Evolutionary conservation across 2,888 invertebrate species (phyloP).

Genomic region (Andrena camellia): DNA sequence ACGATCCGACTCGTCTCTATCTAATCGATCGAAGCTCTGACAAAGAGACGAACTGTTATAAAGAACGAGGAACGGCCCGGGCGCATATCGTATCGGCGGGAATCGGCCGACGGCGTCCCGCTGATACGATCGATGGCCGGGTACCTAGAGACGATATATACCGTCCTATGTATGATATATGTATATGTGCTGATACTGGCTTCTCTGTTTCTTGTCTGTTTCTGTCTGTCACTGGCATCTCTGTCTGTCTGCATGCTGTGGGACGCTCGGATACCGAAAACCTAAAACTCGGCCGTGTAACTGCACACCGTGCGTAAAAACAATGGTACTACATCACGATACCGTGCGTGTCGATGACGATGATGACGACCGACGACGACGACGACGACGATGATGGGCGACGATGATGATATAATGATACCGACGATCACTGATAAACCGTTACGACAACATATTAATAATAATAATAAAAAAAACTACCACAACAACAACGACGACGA

Average conservation of each 20-base stretch:
- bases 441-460: slow-evolving; percentile 5
- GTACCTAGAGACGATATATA: slow-evolving; percentile 42
- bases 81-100: slow-evolving; percentile 7
- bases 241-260: slow-evolving; percentile 87
- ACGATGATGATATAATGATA: slow-evolving; percentile 5
- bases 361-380: slow-evolving; percentile 10
- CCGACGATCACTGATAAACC: slow-evolving; percentile 16
- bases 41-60: background rate
- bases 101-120: slow-evolving; percentile 14
- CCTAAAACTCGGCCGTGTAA: slow-evolving; percentile 66
- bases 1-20: background rate
- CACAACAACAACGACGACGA: slow-evolving; percentile 10
- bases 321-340: slow-evolving; percentile 50
- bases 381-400: background rate
- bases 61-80: background rate
- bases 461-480: background rate
- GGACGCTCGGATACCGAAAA: slow-evolving; percentile 84
- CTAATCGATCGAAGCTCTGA: background rate
- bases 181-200: slow-evolving; percentile 84
- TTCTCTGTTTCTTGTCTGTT: slow-evolving; percentile 87
- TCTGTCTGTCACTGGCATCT: slow-evolving; percentile 87
- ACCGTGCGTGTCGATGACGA: slow-evolving; percentile 27
- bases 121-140: slow-evolving; percentile 56
- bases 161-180: slow-evolving; percentile 56
- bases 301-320: slow-evolving; percentile 60